These are phyloP conservation scores for Zophobas morio DNA, from an alignment of 1,140 invertebrate species.

Conservation along the genomic window DNA sequence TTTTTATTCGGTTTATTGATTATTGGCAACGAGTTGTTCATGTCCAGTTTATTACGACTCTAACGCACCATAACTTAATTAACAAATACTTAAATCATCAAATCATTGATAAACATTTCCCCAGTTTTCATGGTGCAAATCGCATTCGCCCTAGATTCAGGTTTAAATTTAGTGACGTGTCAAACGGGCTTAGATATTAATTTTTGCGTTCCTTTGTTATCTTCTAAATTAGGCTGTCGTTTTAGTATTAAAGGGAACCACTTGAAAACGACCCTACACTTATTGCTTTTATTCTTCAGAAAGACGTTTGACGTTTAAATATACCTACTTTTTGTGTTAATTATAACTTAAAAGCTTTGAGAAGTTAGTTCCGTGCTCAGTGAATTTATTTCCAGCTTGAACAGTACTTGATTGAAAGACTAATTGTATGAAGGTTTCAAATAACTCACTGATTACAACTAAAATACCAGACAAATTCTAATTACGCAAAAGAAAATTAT, in stretches of 20 bases:
- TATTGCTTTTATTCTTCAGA: constrained; percentile 4
- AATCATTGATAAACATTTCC: too few relatives aligned
- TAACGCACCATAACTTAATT: too few relatives aligned
- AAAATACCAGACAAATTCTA: too few relatives aligned
- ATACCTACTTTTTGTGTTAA: constrained; percentile 33
- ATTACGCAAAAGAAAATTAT: too few relatives aligned
- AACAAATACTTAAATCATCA: too few relatives aligned
- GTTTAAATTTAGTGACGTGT: neutral
- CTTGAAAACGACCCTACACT: constrained; percentile 10
- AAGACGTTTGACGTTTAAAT: constrained; percentile 31
- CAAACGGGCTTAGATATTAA: neutral
- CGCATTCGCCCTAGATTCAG: too few relatives aligned
- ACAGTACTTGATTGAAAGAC: constrained; percentile 34
- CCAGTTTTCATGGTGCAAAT: too few relatives aligned
- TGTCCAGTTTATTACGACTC: too few relatives aligned
- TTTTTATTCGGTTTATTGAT: too few relatives aligned
- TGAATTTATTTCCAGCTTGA: constrained; percentile 34
- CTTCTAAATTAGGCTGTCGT: constrained; percentile 12
- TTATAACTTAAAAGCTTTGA: constrained; percentile 31
- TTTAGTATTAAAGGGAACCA: neutral
- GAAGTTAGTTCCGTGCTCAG: constrained; percentile 11
- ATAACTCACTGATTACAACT: constrained; percentile 2
- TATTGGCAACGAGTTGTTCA: too few relatives aligned
- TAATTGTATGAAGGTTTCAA: constrained; percentile 28
- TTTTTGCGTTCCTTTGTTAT: neutral